Evolutionary conservation across 1,140 invertebrate genomes (phyloP), one percentile per base, ranked within the genome.

Genomic region (Melipona quadrifasciata): DNA sequence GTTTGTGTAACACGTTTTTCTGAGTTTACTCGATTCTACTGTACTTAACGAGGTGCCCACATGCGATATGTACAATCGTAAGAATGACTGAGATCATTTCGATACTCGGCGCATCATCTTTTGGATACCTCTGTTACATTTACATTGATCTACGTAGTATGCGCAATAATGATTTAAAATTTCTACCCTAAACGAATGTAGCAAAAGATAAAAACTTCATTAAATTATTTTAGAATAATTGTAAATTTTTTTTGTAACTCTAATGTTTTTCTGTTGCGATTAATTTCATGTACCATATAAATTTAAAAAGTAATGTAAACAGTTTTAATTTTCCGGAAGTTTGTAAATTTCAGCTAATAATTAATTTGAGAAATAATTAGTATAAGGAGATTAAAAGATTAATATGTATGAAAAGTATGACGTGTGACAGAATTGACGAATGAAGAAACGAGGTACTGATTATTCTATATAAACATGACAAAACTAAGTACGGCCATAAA

Each of bases 401-500:
- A 67, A 53, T 53, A 57, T 19, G 61, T 71, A 53, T 31, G n/a
- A 31, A 65, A 65, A 70, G 1, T 55, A 47, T 34, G 12, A 55
- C 39, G 17, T 14, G n/a, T n/a, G n/a, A n/a, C 12, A 24, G 1
- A 67, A 53, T 21, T 75, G 2, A 14, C 3, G 19, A 67, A 12
- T 16, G 17, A 65, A 31, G 4, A 10, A n/a, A 4, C 31, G 1
- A 55, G 27, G 2, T 8, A 34, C 4, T 21, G 0, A 11, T 34
- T 24, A n/a, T 77, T 3, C 71, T 10, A 47, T 6, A 10, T 47
- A 53, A 74, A 24, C 17, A 89, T 89, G 89, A 39, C 75, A 17
- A 80, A 76, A 89, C 91, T 96, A 90, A 92, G 90, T 84, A 78
- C 87, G 0, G 76, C 91, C 77, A 87, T 94, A 55, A 94, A 95